Conservation (phyloP, 2,797 vertebrate genomes). For the Pantherophis vulpinus region DNA sequence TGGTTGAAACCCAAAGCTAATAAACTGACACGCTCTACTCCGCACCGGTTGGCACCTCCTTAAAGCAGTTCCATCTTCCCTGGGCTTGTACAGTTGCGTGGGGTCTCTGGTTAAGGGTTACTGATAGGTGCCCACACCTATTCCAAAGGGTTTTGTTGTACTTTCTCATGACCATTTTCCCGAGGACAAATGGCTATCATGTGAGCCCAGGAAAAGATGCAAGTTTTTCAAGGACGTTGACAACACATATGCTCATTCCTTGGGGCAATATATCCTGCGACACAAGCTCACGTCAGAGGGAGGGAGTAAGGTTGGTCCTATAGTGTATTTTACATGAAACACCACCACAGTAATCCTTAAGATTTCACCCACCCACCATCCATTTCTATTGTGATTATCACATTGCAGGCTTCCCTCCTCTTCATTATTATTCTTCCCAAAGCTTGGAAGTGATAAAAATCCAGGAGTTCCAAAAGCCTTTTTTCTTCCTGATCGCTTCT, state of each 20-base stretch:
- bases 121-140: not conserved
- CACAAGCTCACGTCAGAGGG: not conserved
- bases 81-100: not conserved
- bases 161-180: no score
- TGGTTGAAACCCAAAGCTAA: not conserved
- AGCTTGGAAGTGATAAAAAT: not conserved
- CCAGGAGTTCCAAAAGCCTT: not conserved
- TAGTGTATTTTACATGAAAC: not conserved
- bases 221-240: not conserved
- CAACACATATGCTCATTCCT: not conserved
- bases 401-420: not conserved
- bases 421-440: not conserved
- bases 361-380: not conserved
- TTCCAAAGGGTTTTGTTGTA: no score
- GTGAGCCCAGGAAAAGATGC: not conserved
- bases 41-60: not conserved
- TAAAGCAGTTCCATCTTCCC: not conserved
- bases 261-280: not conserved
- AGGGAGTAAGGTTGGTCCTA: not conserved
- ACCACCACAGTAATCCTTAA: not conserved
- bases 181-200: not conserved
- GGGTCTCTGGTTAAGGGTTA: not conserved
- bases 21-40: not conserved
- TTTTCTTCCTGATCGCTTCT: no score
- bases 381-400: not conserved